These are phyloP conservation scores for Crioceris asparagi DNA, from an alignment of 2,888 invertebrate genomes.

Conservation along the genomic window DNA sequence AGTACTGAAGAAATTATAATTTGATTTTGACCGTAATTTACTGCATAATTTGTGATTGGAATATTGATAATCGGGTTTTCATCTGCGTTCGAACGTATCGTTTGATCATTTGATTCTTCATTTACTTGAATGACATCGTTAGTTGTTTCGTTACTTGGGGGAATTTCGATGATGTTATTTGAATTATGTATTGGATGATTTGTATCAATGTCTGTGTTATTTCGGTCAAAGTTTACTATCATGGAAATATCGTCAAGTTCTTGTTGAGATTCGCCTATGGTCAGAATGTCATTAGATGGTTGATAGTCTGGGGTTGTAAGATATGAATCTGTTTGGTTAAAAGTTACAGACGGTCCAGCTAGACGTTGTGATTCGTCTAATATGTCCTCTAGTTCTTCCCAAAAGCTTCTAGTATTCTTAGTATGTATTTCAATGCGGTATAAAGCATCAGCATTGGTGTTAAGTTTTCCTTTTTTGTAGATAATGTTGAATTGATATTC, in stretches of 20 bases:
- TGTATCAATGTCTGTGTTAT: not conserved
- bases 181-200: not conserved
- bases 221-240: not conserved
- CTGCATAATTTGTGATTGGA: constrained; percentile 9
- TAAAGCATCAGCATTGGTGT: too few relatives aligned
- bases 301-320: not conserved
- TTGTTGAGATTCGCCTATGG: too few relatives aligned
- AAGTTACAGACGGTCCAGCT: not conserved
- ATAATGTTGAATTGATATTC: too few relatives aligned
- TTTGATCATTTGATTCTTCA: not conserved
- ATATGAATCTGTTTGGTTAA: too few relatives aligned
- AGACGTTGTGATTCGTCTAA: too few relatives aligned
- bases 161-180: not conserved
- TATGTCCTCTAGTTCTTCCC: too few relatives aligned
- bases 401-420: too few relatives aligned
- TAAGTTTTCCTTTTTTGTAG: too few relatives aligned
- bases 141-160: not conserved
- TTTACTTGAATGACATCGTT: not conserved
- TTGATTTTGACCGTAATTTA: constrained; percentile 15
- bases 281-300: not conserved
- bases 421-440: too few relatives aligned
- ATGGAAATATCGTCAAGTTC: constrained; percentile 3
- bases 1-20: constrained; percentile 9
- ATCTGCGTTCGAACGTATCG: constrained; percentile 10
- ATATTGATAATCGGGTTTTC: constrained; percentile 8